Percentiles rank a stretch among this genome's conserved stretches.
These are phyloP conservation scores for Percopsis omiscomaycus DNA, from an alignment of 2,797 vertebrate genomes.

Conservation along the genomic window DNA sequence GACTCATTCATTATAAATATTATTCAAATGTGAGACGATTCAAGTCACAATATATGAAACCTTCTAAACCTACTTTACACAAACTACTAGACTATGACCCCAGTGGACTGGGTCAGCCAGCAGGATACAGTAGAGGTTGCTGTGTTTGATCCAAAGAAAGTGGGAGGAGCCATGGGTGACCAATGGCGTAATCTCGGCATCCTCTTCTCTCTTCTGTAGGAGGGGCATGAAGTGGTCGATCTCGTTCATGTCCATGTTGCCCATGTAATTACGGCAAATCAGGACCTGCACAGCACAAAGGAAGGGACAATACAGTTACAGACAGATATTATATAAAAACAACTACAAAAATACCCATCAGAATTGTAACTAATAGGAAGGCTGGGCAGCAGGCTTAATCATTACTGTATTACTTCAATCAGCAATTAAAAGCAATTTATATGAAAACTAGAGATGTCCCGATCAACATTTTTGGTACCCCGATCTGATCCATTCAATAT, in stretches of 20 bases:
- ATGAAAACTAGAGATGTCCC: no score
- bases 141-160: conserved; percentile 84
- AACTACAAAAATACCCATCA: no score
- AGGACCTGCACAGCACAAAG: conserved; percentile 70
- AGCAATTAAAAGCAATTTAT: no score
- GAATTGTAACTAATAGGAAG: no score
- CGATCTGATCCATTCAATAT: no score
- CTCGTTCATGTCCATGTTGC: conserved; percentile 79
- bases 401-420: no score
- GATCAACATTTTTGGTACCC: no score
- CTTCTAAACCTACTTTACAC: no score
- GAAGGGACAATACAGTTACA: background rate
- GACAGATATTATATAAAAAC: no score
- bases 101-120: background rate
- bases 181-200: conserved; percentile 74
- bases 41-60: background rate
- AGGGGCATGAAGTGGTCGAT: conserved; percentile 84
- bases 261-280: conserved; percentile 84
- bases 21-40: background rate
- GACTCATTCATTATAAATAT: background rate
- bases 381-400: no score
- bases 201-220: conserved; percentile 80
- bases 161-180: conserved; percentile 74
- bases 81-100: no score
- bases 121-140: conserved; percentile 83